Base-by-base conservation (phyloP, 2,888 invertebrate species). In the Thera obeliscata region DNA sequence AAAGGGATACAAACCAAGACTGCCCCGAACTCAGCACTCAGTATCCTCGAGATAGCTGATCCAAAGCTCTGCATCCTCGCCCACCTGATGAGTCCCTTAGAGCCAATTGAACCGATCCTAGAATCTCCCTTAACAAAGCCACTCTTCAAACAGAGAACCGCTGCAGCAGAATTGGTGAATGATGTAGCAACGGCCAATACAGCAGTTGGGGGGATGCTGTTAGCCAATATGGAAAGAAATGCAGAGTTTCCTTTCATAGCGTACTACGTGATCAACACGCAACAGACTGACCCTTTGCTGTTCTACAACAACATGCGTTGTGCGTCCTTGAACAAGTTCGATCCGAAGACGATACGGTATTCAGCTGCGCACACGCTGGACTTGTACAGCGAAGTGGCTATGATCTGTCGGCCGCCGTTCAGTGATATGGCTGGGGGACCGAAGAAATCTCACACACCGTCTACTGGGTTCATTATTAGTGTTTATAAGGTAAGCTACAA, bases 231-330 rank as follows among this genome's bases (percentile, higher is more conserved):
- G 97, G 98, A 98, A 84, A 96, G 96, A 83, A 96, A 96, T 84
- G 98, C 97, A 49, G 98, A 98, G 83, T 98, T 98, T 83, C 98
- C 98, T 11, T 98, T 98, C 91, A 98, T 98, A 94, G 95, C 97
- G 11, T 97, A 98, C 87, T 98, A 98, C 90, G 95, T 98, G 81
- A 96, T 98, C 90, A 98, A 98, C 87, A 97, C 97, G 66, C 95
- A 96, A 72, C 97, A 97, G 90, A 96, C 97, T 60, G 98, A 98
- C 89, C 97, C 97, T 63, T 94, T 96, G 78, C 95, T 96, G 76
- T 98, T 98, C 90, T 97, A 98, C 89, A 96, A 97, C 83, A 97
- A 96, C 82, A 95, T 98, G 86, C 95, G 98, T 83, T 95, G 96
- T 86, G 96, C 97, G 81, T 97, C 97, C 70, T 89, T 98, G 86